Conservation (phyloP, 2,113 vertebrate genomes). For the Oceanodroma tethys region DNA sequence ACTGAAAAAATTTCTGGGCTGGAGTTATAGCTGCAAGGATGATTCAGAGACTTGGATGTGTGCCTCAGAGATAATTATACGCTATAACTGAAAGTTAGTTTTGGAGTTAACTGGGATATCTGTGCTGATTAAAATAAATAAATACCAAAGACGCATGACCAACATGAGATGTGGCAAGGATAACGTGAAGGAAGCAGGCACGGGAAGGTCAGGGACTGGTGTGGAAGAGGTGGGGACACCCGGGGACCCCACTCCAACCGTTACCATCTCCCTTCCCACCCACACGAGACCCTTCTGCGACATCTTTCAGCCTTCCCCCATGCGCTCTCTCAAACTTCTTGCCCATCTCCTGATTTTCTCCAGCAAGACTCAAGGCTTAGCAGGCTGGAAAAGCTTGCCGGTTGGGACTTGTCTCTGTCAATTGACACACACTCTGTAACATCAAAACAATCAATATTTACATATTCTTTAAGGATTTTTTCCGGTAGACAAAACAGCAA, state of each 20-base stretch:
- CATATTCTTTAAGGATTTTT: neutral
- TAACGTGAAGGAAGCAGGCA: neutral
- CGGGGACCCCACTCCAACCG: neutral
- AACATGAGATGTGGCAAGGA: neutral
- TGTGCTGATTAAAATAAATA: neutral
- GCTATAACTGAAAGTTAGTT: neutral
- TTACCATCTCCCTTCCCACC: neutral
- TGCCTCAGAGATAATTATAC: neutral
- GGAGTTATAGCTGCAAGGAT: neutral
- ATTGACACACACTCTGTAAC: neutral
- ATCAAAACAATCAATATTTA: neutral
- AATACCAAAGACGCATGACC: neutral
- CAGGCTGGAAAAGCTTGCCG: neutral
- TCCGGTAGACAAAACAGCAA: neutral
- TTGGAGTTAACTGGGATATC: neutral
- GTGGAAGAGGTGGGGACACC: neutral
- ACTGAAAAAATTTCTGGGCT: neutral
- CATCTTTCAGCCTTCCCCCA: neutral
- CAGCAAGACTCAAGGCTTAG: neutral
- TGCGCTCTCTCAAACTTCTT: neutral
- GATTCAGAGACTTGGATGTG: constrained; percentile 33
- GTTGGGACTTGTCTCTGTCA: neutral
- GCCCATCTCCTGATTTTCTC: neutral
- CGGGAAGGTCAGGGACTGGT: neutral
- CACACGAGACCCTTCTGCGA: neutral